A percentile compares a stretch with the other conserved stretches of the same genome.
Conservation (phyloP, 2,797 vertebrate species). For the Acridotheres tristis region DNA sequence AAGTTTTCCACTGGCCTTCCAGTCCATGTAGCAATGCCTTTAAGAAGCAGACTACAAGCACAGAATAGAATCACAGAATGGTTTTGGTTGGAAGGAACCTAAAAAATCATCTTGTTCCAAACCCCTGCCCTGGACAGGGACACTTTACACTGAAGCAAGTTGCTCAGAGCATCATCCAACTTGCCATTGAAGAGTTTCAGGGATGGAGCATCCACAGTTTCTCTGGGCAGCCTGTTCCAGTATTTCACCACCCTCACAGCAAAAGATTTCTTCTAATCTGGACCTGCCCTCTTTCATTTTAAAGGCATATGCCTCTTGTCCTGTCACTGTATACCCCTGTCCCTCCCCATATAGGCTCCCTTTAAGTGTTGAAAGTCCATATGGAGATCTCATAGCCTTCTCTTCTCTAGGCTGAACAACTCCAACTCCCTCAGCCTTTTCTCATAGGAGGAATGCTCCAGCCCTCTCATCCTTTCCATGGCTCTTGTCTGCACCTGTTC, state of each 20-base stretch:
- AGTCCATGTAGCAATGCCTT: neutral
- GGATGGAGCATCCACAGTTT: neutral
- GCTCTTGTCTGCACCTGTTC: fast-evolving
- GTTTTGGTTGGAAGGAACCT: neutral
- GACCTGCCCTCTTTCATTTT: neutral
- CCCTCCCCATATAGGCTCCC: neutral
- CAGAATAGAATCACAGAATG: neutral
- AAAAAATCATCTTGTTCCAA: neutral
- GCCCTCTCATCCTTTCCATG: neutral
- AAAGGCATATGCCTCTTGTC: neutral
- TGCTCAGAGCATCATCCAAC: neutral
- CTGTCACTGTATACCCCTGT: neutral
- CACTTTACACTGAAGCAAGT: too few relatives aligned
- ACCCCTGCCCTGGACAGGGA: neutral
- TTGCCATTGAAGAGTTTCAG: neutral
- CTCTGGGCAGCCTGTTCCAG: neutral
- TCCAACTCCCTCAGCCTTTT: neutral
- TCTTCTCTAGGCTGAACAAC: neutral
- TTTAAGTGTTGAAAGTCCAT: neutral
- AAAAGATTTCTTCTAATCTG: neutral
- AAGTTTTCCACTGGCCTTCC: neutral
- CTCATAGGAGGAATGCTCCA: neutral
- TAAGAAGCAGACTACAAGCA: neutral
- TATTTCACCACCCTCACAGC: neutral
- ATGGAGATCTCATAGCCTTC: neutral